Percentiles rank a stretch among this genome's conserved stretches.
Evolutionary conservation across 2,113 vertebrate genomes (phyloP).

Genomic region (Pollimyrus isidori): DNA sequence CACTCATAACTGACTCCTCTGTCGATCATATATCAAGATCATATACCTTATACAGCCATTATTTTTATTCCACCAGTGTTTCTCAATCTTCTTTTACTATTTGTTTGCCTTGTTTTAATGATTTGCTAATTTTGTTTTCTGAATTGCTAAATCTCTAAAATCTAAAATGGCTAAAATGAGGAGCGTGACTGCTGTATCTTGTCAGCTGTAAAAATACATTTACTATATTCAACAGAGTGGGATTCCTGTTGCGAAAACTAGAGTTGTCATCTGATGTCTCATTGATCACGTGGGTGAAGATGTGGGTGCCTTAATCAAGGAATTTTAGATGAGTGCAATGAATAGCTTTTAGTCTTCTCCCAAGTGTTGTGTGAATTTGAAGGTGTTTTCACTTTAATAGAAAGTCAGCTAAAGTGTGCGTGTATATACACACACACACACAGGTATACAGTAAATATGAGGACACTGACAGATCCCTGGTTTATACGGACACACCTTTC

Average conservation of each 20-base stretch:
- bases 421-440: too few relatives aligned
- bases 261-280: constrained; percentile 3
- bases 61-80: neutral
- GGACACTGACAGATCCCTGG: too few relatives aligned
- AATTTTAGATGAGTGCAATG: neutral
- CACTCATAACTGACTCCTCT: neutral
- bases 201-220: too few relatives aligned
- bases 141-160: neutral
- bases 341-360: too few relatives aligned
- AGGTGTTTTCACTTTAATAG: too few relatives aligned
- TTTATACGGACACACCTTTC: too few relatives aligned
- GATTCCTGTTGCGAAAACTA: neutral
- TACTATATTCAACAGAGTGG: too few relatives aligned
- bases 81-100: neutral
- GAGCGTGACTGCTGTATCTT: too few relatives aligned
- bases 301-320: neutral
- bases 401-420: too few relatives aligned
- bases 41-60: constrained; percentile 13
- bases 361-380: too few relatives aligned
- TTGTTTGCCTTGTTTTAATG: neutral
- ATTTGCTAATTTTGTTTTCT: constrained; percentile 11
- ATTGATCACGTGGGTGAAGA: neutral
- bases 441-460: too few relatives aligned
- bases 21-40: constrained; percentile 6
- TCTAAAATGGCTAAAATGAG: too few relatives aligned